Base-by-base conservation (phyloP, 2,888 invertebrate genomes). In the Colostygia pectinataria region DNA sequence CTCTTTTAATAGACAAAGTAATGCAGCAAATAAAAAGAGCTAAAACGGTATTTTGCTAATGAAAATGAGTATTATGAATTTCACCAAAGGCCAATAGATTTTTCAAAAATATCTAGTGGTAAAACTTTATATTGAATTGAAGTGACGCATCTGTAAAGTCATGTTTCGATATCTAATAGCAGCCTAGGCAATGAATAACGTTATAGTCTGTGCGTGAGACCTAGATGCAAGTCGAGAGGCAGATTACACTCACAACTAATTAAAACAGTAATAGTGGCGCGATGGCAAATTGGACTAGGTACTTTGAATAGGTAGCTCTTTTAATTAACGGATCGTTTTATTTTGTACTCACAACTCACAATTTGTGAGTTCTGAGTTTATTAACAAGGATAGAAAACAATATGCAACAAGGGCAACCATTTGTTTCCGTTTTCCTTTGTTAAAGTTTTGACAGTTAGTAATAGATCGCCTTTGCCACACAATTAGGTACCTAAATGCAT, bases 181-280 rank as follows among this genome's bases (percentile, higher is more conserved):
- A 7, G 14, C 31, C 36, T 28, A 34, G 9, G 18, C 14, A 37
- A 38, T 37, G 12, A 34, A 40, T 31, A 7, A 25, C 32, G 12
- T 41, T 36, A 44, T 5, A 46, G 33, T 29, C 41, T 42, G 52
- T 56, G 61, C 58, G 60, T 57, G 63, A 65, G 63, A 49, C 51
- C 61, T 63, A 58, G 44, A 53, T 61, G 15, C 49, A 52, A 55
- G 39, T 33, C 57, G 49, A 55, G 51, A 46, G 57, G 47, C 28
- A 5, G 33, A 40, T 40, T 38, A 33, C 27, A 15, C 33, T 56
- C 29, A 8, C 42, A 49, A 50, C 43, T 8, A 62, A 66, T 61
- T 56, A 50, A 55, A 58, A 45, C 53, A 48, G 48, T 50, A 56
- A 31, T 45, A 54, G 42, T 44, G 45, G 24, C 45, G 33, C 42